Base-by-base conservation (phyloP, 1,140 invertebrate species). In the Drosophila neocordata region DNA sequence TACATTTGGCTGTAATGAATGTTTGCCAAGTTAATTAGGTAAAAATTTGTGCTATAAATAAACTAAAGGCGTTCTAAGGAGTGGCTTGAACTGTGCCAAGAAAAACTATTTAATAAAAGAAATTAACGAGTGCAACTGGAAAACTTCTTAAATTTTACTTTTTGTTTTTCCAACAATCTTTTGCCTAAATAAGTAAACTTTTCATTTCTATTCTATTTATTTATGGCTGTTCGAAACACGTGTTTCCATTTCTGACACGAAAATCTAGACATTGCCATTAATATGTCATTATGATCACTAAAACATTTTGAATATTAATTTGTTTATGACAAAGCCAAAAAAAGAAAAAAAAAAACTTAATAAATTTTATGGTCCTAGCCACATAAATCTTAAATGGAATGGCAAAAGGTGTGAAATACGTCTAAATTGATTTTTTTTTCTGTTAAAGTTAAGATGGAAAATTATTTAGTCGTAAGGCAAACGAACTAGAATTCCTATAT, bases 261-360 rank as follows among this genome's bases (percentile, higher is more conserved):
- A 13, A 13, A 27, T 52, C 44, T 13, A 27, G 51, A 63, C 37
- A 71, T 64, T n/a, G 11, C 69, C 22, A 73, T 73, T 73, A 73
- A 73, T 73, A 65, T 73, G 53, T 73, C 71, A 55, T 48, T 73
- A 48, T 77, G 59, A 48, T 48, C 41, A 48, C 15, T 20, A 27
- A n/a, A 18, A 8, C 48, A 59, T 55, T 38, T 27, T 18, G 18
- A 27, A 60, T 73, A 79, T 73, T 68, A 74, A 74, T 79, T 79
- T 79, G 77, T 79, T 79, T 79, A 79, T 68, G 70, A 79, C 65
- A 73, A 66, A 57, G 77, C 53, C 38, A 52, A 55, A 15, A 34
- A 38, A n/a, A 59, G 18, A 59, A 52, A 55, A 15, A 34, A 38
- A n/a, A 59, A 24, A 59, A 34, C 70, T 65, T 37, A 48, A 73